Base-by-base conservation (phyloP, 2,113 vertebrate species). In the Etheostoma cragini region DNA sequence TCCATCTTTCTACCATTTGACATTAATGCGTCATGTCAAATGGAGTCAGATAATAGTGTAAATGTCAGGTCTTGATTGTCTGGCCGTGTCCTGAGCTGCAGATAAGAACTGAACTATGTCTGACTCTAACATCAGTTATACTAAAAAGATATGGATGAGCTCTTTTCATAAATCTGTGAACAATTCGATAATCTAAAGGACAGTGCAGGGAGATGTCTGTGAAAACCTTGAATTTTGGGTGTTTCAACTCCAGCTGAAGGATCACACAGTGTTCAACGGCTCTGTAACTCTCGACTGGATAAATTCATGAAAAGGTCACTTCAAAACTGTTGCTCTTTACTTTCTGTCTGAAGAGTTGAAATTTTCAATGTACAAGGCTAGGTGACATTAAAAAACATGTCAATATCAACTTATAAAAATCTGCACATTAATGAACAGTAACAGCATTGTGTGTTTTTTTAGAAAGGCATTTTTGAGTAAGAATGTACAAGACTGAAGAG, bases 41-140 rank as follows among this genome's bases (percentile, higher is more conserved):
- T 69, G 24, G 42, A 54, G 56, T 76, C 60, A 57, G 24, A 58
- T 58, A 65, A 72, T 66, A 35, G 19, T 38, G 24, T n/a, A 84
- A 87, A 85, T 76, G 82, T 85, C 84, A 85, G 22, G n/a, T 57
- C 57, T 42, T 24, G 52, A 76, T 74, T 80, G 62, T 62, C 35
- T 76, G 22, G 19, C 22, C n/a, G 13, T 67, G 38, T 65, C 78
- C 62, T 30, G 33, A 64, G 64, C 65, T 63, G 35, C 26, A 66
- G 78, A 84, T 76, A 76, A 76, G 45, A 81, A 79, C 13, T 35
- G 11, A 72, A 78, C 56, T 35, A 52, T 80, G 21, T 54, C 46
- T 70, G 14, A 21, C 30, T 63, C 35, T 22, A 11, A 50, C 35
- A 50, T 54, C 38, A 66, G 15, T 38, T 21, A 26, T 24, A 52